Evolutionary conservation across 1,140 invertebrate species (phyloP).

Genomic region (Stratiolaelaps scimitus): DNA sequence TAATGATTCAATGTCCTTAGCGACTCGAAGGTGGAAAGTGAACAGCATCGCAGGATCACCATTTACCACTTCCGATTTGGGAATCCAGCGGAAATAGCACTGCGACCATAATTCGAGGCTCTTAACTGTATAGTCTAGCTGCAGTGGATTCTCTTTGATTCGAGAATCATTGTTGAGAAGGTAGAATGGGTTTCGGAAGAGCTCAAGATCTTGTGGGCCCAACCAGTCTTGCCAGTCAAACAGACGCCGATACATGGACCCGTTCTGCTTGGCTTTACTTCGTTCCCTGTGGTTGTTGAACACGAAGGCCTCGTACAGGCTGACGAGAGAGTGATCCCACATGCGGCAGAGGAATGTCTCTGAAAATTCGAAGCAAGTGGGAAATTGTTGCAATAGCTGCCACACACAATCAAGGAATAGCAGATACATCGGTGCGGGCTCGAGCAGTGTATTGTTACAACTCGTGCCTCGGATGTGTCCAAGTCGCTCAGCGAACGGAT

Average conservation of each 20-base stretch:
- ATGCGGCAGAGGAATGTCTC: constrained; percentile 79
- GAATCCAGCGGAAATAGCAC: constrained; percentile 76
- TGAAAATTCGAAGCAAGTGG: constrained; percentile 73
- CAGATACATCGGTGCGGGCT: constrained; percentile 60
- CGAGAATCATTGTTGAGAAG: constrained; percentile 39
- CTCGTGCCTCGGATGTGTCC: constrained; percentile 48
- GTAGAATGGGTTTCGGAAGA: constrained; percentile 66
- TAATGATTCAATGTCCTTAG: constrained; percentile 41
- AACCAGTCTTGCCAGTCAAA: constrained; percentile 77
- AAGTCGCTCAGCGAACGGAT: constrained; percentile 64
- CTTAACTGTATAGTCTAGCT: constrained; percentile 36
- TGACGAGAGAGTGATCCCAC: constrained; percentile 73
- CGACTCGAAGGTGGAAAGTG: constrained; percentile 42
- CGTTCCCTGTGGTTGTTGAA: constrained; percentile 54
- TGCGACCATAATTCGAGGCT: constrained; percentile 65
- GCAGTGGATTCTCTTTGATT: constrained; percentile 35
- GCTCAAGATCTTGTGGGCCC: constrained; percentile 53
- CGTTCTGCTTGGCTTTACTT: constrained; percentile 35
- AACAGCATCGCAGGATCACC: constrained; percentile 59
- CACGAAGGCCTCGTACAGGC: constrained; percentile 79
- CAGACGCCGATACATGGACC: constrained; percentile 38
- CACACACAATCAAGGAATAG: constrained; percentile 84
- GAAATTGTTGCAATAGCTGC: constrained; percentile 77
- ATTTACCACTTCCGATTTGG: constrained; percentile 60
- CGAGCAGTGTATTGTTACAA: constrained; percentile 39